A percentile compares a stretch with the other conserved stretches of the same genome.
Evolutionary conservation across 1,140 invertebrate species (phyloP).

Genomic region (Macrobrachium rosenbergii): DNA sequence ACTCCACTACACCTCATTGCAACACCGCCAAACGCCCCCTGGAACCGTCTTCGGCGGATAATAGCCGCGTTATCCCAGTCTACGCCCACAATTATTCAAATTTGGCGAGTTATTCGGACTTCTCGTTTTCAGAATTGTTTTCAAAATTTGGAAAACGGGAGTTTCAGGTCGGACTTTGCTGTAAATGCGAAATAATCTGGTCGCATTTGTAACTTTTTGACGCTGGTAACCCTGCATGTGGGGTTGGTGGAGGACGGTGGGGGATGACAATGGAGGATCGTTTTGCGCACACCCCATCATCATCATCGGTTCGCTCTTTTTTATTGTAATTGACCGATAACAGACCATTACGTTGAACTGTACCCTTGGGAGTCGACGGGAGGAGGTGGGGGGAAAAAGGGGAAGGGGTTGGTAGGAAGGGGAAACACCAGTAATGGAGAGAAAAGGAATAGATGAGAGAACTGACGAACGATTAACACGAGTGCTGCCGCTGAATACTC

Average conservation of each 20-base stretch:
- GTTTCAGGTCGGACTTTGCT: no score
- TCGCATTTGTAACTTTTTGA: not conserved
- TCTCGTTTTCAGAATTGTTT: no score
- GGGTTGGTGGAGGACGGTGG: not conserved
- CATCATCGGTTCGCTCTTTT: conserved; percentile 52
- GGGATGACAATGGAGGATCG: conserved; percentile 59
- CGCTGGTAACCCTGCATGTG: conserved; percentile 40
- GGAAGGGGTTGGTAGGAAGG: not conserved
- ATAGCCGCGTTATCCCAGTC: no score
- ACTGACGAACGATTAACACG: not conserved
- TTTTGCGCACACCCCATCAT: conserved; percentile 51
- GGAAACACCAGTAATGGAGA: not conserved
- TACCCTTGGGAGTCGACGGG: conserved; percentile 43
- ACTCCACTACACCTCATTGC: conserved; percentile 28
- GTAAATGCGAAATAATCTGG: no score
- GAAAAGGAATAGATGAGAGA: not conserved
- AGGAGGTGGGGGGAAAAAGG: not conserved
- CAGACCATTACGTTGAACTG: conserved; percentile 60
- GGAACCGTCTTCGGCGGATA: not conserved
- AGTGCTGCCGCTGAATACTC: not conserved
- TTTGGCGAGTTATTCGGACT: no score
- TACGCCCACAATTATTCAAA: no score
- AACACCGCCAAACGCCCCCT: conserved; percentile 21
- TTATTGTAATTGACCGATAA: conserved; percentile 64
- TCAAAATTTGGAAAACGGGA: no score